These are phyloP conservation scores for Oncorhynchus nerka DNA, from an alignment of 2,113 vertebrate species.

Conservation along the genomic window DNA sequence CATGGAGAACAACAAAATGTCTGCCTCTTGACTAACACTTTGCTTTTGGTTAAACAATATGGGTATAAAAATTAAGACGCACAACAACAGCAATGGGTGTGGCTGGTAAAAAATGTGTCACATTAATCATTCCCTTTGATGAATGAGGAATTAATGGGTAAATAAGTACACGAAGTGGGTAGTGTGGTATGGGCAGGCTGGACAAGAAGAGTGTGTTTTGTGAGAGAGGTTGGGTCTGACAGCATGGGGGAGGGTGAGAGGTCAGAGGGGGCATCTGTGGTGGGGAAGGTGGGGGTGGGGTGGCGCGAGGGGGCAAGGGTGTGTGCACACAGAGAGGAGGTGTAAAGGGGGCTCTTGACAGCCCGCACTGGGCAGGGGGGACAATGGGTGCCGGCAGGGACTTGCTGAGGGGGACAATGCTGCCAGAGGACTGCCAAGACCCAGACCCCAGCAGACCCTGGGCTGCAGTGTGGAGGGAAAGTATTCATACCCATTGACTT, in stretches of 20 bases:
- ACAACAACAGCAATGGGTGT: background rate
- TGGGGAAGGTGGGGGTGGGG: constrained; percentile 63
- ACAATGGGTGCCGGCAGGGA: constrained; percentile 72
- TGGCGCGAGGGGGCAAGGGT: constrained; percentile 1
- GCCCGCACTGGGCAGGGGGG: constrained; percentile 63
- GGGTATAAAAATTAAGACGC: too few species aligned
- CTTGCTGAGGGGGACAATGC: constrained; percentile 72
- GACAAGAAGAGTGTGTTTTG: background rate
- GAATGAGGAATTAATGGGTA: background rate
- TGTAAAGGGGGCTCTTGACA: constrained; percentile 44
- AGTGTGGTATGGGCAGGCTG: background rate
- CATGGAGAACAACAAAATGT: too few species aligned
- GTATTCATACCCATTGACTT: too few species aligned
- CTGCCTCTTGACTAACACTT: too few species aligned
- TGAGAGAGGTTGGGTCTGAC: constrained; percentile 24
- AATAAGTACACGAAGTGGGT: background rate
- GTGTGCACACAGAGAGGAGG: background rate
- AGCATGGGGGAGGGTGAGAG: constrained; percentile 68
- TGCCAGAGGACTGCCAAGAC: constrained; percentile 52
- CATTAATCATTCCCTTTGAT: background rate
- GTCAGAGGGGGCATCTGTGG: constrained; percentile 73
- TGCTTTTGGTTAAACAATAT: too few species aligned
- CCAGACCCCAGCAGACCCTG: background rate
- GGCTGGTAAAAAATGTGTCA: background rate
- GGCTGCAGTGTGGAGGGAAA: background rate